Evolutionary conservation across 2,113 vertebrate species (phyloP), one percentile per base, ranked within the genome.

Genomic region (Colaptes auratus): DNA sequence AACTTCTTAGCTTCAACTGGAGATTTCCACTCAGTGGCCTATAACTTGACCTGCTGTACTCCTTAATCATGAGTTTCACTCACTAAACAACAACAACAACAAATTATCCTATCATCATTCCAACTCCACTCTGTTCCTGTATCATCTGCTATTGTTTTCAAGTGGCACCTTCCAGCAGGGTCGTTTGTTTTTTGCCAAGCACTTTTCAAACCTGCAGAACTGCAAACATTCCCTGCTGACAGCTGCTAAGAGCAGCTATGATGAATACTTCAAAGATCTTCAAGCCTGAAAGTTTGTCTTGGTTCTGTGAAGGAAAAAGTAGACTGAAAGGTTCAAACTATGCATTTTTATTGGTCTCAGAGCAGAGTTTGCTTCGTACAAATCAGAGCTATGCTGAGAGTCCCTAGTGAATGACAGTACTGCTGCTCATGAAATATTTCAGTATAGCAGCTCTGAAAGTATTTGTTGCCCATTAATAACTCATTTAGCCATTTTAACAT

Each of bases 261-360:
- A 91, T 25, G 65, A 86, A 52, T 28, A 80, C 50, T 92, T 94
- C 84, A 93, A 91, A 89, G 36, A 81, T 66, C 60, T 94, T 88
- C 80, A 50, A 84, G 35, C 7, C 18, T 52, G 35, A 35, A 86
- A 63, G 25, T 14, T 71, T 88, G 14, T 8, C 79, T 75, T 23
- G 2, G 2, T 25, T 33, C 72, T 70, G 72, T 33, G 4, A 82
- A 71, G 5, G 70, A 46, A 88, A 63, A 44, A 21, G 12, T 42
- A 66, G 12, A 27, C 39, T 27, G 52, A 10, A n/a, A 64, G 64
- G 13, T 44, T 86, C 33, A 78, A 86, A 83, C 17, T 53, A 20
- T 76, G 72, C 31, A 70, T 44, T 83, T 75, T 61, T 48, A 2
- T 0, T 0, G 2, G 1, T 56, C 58, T 86, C 39, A 74, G 73